Conservation (phyloP, 2,113 vertebrate species). For the Coptodon bakossiorum region DNA sequence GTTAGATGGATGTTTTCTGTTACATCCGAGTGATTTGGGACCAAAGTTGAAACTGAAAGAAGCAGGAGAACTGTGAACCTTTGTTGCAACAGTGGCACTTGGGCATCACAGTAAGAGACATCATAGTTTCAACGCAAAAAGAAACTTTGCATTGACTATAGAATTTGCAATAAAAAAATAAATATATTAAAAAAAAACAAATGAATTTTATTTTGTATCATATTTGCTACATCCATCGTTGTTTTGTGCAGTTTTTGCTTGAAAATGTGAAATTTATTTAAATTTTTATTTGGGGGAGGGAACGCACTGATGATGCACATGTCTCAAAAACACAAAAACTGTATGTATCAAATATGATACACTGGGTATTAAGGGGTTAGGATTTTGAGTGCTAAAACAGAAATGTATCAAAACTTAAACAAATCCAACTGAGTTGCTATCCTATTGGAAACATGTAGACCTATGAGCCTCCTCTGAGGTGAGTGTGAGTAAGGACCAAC, state of each 20-base stretch:
- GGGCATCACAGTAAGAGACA: neutral
- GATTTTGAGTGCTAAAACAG: fast-evolving
- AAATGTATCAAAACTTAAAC: neutral
- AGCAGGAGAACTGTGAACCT: neutral
- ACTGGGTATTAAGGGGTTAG: neutral
- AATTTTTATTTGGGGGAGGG: fast-evolving
- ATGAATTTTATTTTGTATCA: fast-evolving
- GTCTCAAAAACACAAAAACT: neutral
- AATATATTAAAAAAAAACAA: neutral
- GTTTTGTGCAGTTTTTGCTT: neutral
- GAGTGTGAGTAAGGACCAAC: neutral
- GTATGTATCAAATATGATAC: neutral
- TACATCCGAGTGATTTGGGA: neutral
- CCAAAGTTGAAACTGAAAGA: neutral
- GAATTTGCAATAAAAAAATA: neutral
- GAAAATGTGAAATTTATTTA: neutral
- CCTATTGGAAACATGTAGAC: fast-evolving
- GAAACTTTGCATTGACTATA: neutral
- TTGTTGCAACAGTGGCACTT: fast-evolving
- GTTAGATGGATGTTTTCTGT: neutral
- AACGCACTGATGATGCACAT: fast-evolving
- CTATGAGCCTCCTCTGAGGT: neutral
- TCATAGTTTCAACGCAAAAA: neutral
- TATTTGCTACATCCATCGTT: neutral
- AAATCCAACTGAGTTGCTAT: fast-evolving